A percentile compares a stretch with the other conserved stretches of the same genome.
Evolutionary conservation across 1,140 invertebrate species (phyloP).

Genomic region (Vanessa atalanta): DNA sequence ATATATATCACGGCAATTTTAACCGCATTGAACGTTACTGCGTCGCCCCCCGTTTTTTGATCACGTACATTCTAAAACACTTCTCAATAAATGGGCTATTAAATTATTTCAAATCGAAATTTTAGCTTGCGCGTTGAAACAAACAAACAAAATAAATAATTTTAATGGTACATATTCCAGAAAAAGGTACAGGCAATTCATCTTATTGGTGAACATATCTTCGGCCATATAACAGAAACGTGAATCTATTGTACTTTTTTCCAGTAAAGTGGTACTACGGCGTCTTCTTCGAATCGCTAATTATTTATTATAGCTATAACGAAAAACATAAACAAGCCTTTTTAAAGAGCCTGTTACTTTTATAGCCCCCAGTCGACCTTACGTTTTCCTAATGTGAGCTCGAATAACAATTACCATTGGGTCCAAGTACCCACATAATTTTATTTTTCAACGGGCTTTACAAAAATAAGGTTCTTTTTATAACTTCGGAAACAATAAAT

Average conservation of each 20-base stretch:
- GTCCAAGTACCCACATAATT: conserved; percentile 32
- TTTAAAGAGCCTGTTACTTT: conserved; percentile 31
- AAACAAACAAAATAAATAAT: too few species aligned
- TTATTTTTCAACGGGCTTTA: neutral
- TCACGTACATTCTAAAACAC: too few species aligned
- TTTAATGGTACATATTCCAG: too few species aligned
- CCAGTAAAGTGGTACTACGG: conserved; percentile 1
- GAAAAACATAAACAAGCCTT: conserved; percentile 26
- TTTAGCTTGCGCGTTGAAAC: too few species aligned
- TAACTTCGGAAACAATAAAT: neutral
- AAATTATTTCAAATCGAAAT: too few species aligned
- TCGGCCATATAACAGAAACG: too few species aligned
- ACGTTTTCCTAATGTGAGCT: conserved; percentile 35
- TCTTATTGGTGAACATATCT: too few species aligned
- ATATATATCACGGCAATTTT: too few species aligned
- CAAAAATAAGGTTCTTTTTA: conserved; percentile 1
- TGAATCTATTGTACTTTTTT: neutral
- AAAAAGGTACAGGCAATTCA: too few species aligned
- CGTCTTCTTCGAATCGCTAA: conserved; percentile 14
- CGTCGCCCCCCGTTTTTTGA: too few species aligned
- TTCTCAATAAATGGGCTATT: too few species aligned
- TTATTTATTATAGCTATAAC: conserved; percentile 24
- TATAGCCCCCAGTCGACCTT: conserved; percentile 29
- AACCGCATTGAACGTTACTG: too few species aligned
- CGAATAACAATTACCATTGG: conserved; percentile 34